Evolutionary conservation across 1,140 invertebrate genomes (phyloP), one percentile per base, ranked within the genome.

Genomic region (Diabrotica virgifera): DNA sequence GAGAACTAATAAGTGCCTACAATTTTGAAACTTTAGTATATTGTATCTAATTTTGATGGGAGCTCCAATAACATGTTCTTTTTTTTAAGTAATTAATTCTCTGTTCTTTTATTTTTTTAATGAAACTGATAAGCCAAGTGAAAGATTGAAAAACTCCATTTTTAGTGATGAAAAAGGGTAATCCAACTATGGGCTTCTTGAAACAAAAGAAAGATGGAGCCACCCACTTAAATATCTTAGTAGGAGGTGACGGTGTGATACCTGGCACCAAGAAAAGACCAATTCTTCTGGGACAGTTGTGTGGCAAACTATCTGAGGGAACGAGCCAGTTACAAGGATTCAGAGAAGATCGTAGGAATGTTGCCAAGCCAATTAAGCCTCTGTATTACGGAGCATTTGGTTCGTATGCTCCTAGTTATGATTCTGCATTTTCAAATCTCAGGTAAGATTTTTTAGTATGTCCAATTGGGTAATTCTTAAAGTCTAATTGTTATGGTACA

Each of bases 301-400:
- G 92, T 53, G 94, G 95, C 0, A 95, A 95, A 79, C 80, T 98
- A 5, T 85, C 84, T 10, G 88, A 94, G 65, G 96, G 77, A 38
- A 74, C 76, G 7, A 83, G 84, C 5, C 80, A 83, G 62, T 73
- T 90, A 52, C 79, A 84, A 74, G 90, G 89, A 10, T 91, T 90
- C 58, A 87, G 93, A 59, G 94, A 97, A 76, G 95, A 97, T 77
- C 87, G 93, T 10, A 85, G 94, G 52, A 97, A 97, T 78, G 81
- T 89, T 65, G 90, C 91, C 0, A 95, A 94, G 78, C 87, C 93
- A 76, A 93, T 96, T 2, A 94, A 94, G 77, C 93, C 95, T 0
- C 80, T 97, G 4, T 93, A 95, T 77, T 98, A 98, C 79, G 96
- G 96, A 0, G 90, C 95, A 5, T 99, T 95, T 82, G 91, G 93